Conservation (phyloP, 2,797 vertebrate genomes). For the Smutsia gigantea region DNA sequence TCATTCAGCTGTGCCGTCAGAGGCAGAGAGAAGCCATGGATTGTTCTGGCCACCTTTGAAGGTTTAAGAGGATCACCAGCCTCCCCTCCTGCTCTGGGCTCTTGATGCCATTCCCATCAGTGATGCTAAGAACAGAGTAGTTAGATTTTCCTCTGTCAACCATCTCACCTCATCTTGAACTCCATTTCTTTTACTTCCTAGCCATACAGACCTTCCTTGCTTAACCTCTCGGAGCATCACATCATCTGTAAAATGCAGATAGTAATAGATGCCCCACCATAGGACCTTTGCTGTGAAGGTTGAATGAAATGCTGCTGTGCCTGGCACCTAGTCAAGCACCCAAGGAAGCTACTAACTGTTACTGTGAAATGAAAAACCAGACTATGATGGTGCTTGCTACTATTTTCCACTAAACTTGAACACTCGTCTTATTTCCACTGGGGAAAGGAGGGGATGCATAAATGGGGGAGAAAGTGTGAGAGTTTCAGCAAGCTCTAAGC, state of each 20-base stretch:
- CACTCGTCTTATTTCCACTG: neutral
- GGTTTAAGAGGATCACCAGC: neutral
- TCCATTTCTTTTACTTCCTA: neutral
- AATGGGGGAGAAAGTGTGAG: neutral
- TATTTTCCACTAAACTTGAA: constrained; percentile 30
- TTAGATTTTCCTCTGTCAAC: neutral
- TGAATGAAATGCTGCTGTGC: neutral
- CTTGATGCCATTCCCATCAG: rapidly evolving
- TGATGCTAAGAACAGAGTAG: neutral
- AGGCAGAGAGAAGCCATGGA: neutral
- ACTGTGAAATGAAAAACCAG: neutral
- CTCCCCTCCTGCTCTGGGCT: neutral
- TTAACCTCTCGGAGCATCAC: neutral
- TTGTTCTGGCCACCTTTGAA: neutral
- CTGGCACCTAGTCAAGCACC: neutral
- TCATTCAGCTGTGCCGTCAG: too few relatives aligned
- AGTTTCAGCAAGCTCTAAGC: neutral
- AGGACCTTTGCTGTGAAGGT: constrained; percentile 9
- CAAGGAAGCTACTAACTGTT: neutral
- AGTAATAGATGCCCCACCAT: constrained; percentile 42
- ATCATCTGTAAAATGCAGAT: neutral
- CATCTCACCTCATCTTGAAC: constrained; percentile 35
- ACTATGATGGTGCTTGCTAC: neutral
- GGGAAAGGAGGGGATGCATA: neutral
- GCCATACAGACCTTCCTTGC: neutral